Base-by-base conservation (phyloP, 2,888 invertebrate genomes). In the Diogma glabrata region DNA sequence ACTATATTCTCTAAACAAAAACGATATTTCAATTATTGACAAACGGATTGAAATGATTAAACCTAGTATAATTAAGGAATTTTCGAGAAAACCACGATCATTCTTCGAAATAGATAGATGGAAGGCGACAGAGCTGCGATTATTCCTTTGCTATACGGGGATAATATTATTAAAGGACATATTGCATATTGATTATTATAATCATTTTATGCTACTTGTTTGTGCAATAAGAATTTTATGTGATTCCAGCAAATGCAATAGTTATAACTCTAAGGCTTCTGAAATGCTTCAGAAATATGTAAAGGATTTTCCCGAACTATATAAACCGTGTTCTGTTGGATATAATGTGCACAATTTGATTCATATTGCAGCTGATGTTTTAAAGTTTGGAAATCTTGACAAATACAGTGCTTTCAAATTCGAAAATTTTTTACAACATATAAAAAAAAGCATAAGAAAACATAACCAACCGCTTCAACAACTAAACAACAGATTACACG, bases 331-430 rank as follows among this genome's bases (percentile, higher is more conserved):
- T 28, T 28, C 22, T 26, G 47, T 51, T 20, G 28, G 45, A 9
- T 48, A 51, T 33, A 48, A 51, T n/a, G 26, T 51, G 17, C 51
- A 51, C 19, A 51, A 51, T 51, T 51, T 51, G 22, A 23, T 47
- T 26, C 38, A 51, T 48, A 8, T 48, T 19, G 26, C 36, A 19
- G 40, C 16, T 10, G 43, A 47, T 38, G 40, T 26, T 24, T 30
- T 30, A 51, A 47, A 24, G 40, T 51, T 30, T 51, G 51, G 47
- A 22, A n/a, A 30, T 19, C 28, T 51, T 16, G 51, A 51, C 36
- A 28, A 51, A 9, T 43, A 19, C 10, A 19, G 47, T 19, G 51
- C 51, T 28, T 51, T 51, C 26, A 19, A 12, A 9, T 46, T 51
- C 24, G 51, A 51, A 23, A 45, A 45, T 23, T 45, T 5, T 12